Evolutionary conservation across 2,797 vertebrate species (phyloP).

Genomic region (Pipistrellus pygmaeus): DNA sequence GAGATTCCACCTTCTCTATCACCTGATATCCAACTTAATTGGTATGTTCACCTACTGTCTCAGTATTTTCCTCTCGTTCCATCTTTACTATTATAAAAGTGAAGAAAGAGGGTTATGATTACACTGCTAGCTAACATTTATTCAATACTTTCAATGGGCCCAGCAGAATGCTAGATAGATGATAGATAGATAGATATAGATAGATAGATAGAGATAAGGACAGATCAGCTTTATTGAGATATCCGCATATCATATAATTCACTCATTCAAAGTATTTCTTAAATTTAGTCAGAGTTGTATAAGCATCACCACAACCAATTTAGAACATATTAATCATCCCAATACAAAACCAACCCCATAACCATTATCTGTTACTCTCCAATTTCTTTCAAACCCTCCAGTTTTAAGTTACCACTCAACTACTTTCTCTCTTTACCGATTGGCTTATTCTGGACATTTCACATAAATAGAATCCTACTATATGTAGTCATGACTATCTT

Average conservation of each 20-base stretch:
- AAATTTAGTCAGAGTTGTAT: not conserved
- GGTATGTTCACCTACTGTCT: not conserved
- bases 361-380: not conserved
- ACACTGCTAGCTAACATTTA: not conserved
- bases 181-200: not conserved
- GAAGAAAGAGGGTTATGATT: not conserved
- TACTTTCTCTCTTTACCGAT: not conserved
- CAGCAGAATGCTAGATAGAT: not conserved
- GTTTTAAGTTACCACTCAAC: not conserved
- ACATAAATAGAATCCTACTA: not conserved
- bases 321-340: not conserved
- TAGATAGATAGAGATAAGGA: not conserved
- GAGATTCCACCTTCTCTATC: not conserved
- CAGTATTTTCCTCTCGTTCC: not conserved
- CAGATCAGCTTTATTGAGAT: not conserved
- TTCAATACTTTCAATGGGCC: not conserved
- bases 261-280: not conserved
- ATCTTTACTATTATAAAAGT: not conserved
- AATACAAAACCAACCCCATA: slow-evolving; percentile 3
- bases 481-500: not conserved
- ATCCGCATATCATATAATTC: not conserved
- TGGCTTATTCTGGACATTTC: not conserved
- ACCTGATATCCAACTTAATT: not conserved
- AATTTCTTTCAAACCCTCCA: slow-evolving; percentile 5
- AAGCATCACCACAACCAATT: not conserved